Evolutionary conservation across 2,888 invertebrate genomes (phyloP).

Genomic region (Polietes domitor): DNA sequence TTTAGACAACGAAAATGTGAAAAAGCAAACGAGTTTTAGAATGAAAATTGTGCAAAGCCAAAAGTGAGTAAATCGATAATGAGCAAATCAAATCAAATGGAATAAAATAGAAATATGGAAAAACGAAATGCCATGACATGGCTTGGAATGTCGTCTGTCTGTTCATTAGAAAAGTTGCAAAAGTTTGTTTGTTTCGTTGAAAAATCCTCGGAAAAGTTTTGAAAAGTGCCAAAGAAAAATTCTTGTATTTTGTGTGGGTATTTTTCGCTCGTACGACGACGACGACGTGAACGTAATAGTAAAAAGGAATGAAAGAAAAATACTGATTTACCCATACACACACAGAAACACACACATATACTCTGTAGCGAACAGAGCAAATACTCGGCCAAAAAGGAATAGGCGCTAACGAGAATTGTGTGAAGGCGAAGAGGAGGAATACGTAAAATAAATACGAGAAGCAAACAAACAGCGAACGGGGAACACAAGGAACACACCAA

Average conservation of each 20-base stretch:
- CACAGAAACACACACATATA: background rate
- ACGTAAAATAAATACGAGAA: conserved; percentile 46
- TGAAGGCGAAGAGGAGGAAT: conserved; percentile 50
- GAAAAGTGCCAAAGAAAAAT: conserved; percentile 23
- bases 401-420: background rate
- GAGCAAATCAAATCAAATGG: conserved; percentile 16
- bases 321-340: conserved; percentile 6
- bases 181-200: conserved; percentile 12
- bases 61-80: conserved; percentile 33
- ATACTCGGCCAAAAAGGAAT: background rate
- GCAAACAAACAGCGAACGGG: background rate
- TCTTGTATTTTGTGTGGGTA: conserved; percentile 37
- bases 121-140: too few relatives aligned
- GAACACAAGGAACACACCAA: background rate
- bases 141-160: too few relatives aligned
- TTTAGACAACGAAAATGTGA: conserved; percentile 60
- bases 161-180: background rate
- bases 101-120: background rate
- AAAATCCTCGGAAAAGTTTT: too few relatives aligned
- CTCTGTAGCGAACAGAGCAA: background rate
- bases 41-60: conserved; percentile 54
- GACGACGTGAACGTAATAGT: conserved; percentile 6
- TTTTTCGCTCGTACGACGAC: conserved; percentile 25
- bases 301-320: conserved; percentile 14
- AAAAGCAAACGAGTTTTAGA: conserved; percentile 12